phyloP scores from a whole-genome alignment of 2,888 invertebrate species.

The Phasia obesa region DNA sequence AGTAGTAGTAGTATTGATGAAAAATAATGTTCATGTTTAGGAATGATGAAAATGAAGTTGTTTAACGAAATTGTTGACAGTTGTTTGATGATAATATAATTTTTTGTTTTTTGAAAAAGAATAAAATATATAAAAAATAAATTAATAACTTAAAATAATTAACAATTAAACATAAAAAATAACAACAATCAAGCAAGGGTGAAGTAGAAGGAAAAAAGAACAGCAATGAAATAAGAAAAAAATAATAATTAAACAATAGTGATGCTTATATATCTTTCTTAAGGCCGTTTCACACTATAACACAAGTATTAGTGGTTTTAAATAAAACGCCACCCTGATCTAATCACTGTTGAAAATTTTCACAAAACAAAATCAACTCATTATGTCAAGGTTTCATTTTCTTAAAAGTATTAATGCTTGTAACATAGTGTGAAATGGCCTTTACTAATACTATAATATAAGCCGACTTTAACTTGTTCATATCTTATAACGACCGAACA shows the following conservation, averaged over 20 bases:
- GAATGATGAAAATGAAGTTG: conserved; percentile 17
- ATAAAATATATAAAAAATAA: conserved; percentile 67
- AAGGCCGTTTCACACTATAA: too few relatives aligned
- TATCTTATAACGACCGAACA: too few relatives aligned
- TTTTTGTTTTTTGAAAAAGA: conserved; percentile 44
- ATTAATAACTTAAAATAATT: conserved; percentile 63
- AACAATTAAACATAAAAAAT: conserved; percentile 58
- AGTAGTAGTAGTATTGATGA: conserved; percentile 20
- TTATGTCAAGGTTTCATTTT: too few relatives aligned
- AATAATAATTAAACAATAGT: not conserved
- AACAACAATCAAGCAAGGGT: conserved; percentile 53
- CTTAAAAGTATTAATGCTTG: too few relatives aligned
- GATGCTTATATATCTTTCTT: too few relatives aligned
- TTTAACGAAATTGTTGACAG: conserved; percentile 36
- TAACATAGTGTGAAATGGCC: too few relatives aligned
- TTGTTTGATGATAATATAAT: conserved; percentile 25
- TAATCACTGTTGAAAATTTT: too few relatives aligned
- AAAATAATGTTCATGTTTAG: conserved; percentile 9
- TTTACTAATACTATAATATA: too few relatives aligned
- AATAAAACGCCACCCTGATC: too few relatives aligned
- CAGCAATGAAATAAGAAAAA: not conserved
- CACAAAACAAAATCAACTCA: too few relatives aligned
- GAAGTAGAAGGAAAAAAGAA: not conserved
- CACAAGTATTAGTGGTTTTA: too few relatives aligned
- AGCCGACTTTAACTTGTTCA: too few relatives aligned